These are phyloP conservation scores for Cephus sareptanus DNA, from an alignment of 2,888 invertebrate species.

Conservation along the genomic window DNA sequence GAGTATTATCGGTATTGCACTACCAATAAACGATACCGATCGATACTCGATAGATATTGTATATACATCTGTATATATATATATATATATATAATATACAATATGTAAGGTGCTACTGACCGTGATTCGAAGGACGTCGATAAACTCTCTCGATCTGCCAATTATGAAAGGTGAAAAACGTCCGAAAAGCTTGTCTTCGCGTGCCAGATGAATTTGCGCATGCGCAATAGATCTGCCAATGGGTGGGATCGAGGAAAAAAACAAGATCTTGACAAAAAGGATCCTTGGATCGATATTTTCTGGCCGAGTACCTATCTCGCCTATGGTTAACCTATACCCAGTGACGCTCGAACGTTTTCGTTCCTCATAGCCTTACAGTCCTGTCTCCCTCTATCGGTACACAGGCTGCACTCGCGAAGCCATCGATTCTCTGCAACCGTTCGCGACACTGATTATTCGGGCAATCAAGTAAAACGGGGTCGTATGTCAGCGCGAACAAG, in stretches of 20 bases:
- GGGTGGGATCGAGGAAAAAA: slow-evolving; percentile 15
- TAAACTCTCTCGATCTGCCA: slow-evolving; percentile 13
- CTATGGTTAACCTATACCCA: neutral
- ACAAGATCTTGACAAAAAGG: neutral
- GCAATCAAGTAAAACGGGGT: slow-evolving; percentile 24
- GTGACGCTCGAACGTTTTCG: neutral
- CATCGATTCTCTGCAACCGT: neutral
- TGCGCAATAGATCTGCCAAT: slow-evolving; percentile 1
- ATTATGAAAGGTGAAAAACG: slow-evolving; percentile 20
- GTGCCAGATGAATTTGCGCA: slow-evolving; percentile 1
- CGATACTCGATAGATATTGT: neutral
- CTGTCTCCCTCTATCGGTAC: neutral
- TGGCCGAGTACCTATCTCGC: neutral
- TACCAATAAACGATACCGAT: neutral
- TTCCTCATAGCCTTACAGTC: neutral
- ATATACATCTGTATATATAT: neutral
- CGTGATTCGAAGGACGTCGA: slow-evolving; percentile 34
- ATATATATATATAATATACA: no score
- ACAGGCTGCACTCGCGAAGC: neutral
- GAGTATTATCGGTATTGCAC: neutral
- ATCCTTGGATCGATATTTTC: neutral
- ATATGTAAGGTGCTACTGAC: slow-evolving; percentile 13
- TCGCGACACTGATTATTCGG: neutral
- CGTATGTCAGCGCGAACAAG: slow-evolving; percentile 12
- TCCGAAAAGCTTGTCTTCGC: slow-evolving; percentile 17